Conservation (phyloP, 2,888 invertebrate genomes). For the Vannuccia rotundouncinata region DNA sequence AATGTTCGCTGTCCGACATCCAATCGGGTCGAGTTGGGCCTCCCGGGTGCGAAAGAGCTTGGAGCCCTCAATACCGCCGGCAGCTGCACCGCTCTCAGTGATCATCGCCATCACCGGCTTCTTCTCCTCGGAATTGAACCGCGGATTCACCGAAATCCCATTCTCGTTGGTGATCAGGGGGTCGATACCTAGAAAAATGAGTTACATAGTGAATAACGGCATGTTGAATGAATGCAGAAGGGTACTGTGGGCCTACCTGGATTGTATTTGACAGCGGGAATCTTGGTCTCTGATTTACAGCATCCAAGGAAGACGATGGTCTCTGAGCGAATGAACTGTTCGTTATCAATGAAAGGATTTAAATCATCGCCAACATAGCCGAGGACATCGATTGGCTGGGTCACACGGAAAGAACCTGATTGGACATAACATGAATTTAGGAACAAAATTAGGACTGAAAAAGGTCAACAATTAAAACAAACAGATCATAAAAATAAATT, state of each 20-base stretch:
- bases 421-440: no score
- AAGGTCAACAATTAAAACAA: no score
- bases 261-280: slow-evolving; percentile 49
- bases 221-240: no score
- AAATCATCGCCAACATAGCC: slow-evolving; percentile 51
- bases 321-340: slow-evolving; percentile 41
- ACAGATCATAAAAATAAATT: no score
- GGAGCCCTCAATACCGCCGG: background rate
- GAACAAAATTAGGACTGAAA: no score
- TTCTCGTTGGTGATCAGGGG: slow-evolving; percentile 56
- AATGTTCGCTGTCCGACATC: slow-evolving; percentile 43
- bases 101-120: slow-evolving; percentile 37
- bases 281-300: slow-evolving; percentile 48
- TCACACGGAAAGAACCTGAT: slow-evolving; percentile 51
- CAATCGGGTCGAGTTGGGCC: slow-evolving; percentile 17
- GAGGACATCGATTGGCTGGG: slow-evolving; percentile 50
- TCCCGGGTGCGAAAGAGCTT: slow-evolving; percentile 17
- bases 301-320: slow-evolving; percentile 47
- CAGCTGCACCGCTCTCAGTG: background rate
- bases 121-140: slow-evolving; percentile 44
- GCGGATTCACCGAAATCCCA: slow-evolving; percentile 51
- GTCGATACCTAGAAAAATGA: slow-evolving; percentile 48
- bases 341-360: slow-evolving; percentile 46
- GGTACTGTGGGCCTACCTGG: slow-evolving; percentile 51
- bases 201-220: background rate